Percentiles rank a stretch among this genome's conserved stretches.
Evolutionary conservation across 2,797 vertebrate species (phyloP).

Genomic region (Rhynchonycteris naso): DNA sequence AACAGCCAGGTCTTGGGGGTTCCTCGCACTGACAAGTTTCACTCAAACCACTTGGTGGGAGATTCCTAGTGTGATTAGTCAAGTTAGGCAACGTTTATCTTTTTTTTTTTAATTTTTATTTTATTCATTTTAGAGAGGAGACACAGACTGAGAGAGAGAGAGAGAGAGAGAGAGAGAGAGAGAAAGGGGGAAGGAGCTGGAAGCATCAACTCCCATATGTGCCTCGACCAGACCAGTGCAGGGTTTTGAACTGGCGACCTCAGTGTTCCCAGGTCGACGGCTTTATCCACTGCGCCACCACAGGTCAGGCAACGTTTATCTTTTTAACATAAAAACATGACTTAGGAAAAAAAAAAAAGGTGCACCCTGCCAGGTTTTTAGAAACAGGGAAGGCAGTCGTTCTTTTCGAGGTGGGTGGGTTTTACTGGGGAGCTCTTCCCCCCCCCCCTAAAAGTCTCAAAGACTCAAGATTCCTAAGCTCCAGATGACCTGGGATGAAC

Average conservation of each 20-base stretch:
- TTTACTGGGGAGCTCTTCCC: constrained; percentile 44
- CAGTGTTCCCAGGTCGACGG: no score
- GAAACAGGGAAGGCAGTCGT: constrained; percentile 18
- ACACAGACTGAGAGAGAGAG: no score
- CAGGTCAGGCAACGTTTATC: not conserved
- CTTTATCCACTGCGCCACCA: no score
- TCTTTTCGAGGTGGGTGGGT: constrained; percentile 21
- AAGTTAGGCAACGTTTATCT: not conserved
- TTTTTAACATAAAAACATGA: constrained; percentile 50
- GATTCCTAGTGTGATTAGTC: constrained; percentile 8
- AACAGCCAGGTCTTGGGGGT: not conserved
- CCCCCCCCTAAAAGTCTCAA: not conserved
- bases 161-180: no score
- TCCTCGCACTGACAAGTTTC: constrained; percentile 28
- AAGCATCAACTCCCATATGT: no score
- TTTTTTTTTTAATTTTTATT: no score
- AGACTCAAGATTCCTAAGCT: constrained; percentile 19
- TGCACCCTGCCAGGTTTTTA: not conserved
- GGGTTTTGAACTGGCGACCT: no score
- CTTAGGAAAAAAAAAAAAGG: not conserved
- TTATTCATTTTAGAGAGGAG: no score
- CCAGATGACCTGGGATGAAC: constrained; percentile 42
- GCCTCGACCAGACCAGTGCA: no score
- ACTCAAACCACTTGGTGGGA: constrained; percentile 15
- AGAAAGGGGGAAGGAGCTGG: no score